Conservation (phyloP, 1,140 invertebrate species). For the Aphelenchoides fujianensis region DNA sequence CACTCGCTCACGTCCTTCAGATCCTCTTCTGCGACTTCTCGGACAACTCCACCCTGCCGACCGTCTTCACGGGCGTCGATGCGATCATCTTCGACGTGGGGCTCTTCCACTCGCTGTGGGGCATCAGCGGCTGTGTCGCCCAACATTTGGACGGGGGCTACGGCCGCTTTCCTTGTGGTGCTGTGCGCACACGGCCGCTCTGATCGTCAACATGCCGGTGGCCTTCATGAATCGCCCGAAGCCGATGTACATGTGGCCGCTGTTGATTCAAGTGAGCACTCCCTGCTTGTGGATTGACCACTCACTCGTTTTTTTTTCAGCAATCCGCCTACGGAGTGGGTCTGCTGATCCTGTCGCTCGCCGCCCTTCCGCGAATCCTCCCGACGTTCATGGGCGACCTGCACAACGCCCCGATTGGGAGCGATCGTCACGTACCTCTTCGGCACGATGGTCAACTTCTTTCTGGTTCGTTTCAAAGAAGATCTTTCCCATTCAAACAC, state of each 20-base stretch:
- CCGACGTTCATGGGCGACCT: constrained; percentile 56
- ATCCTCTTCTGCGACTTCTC: constrained; percentile 54
- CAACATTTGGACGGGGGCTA: constrained; percentile 58
- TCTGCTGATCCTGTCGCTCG: constrained; percentile 51
- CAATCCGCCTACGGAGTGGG: constrained; percentile 59
- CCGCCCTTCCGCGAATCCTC: constrained; percentile 51
- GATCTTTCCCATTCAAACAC: not conserved
- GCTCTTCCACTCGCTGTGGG: constrained; percentile 57
- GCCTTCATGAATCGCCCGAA: constrained; percentile 53
- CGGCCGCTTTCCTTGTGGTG: constrained; percentile 52
- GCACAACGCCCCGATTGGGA: constrained; percentile 47
- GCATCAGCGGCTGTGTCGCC: constrained; percentile 58
- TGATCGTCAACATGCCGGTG: constrained; percentile 51
- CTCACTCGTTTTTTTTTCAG: constrained; percentile 48
- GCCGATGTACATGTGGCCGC: constrained; percentile 51
- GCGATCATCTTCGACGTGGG: constrained; percentile 60
- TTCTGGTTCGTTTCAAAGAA: constrained; percentile 42
- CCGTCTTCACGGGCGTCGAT: constrained; percentile 49
- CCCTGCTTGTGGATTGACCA: not conserved
- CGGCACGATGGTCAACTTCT: constrained; percentile 56
- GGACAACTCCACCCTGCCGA: constrained; percentile 42
- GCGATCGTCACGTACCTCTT: constrained; percentile 53
- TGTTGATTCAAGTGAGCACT: constrained; percentile 52
- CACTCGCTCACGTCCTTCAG: too few species aligned
- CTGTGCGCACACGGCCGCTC: constrained; percentile 48